These are phyloP conservation scores for Pollenia griseotomentosa DNA, from an alignment of 2,888 invertebrate species.

Conservation along the genomic window DNA sequence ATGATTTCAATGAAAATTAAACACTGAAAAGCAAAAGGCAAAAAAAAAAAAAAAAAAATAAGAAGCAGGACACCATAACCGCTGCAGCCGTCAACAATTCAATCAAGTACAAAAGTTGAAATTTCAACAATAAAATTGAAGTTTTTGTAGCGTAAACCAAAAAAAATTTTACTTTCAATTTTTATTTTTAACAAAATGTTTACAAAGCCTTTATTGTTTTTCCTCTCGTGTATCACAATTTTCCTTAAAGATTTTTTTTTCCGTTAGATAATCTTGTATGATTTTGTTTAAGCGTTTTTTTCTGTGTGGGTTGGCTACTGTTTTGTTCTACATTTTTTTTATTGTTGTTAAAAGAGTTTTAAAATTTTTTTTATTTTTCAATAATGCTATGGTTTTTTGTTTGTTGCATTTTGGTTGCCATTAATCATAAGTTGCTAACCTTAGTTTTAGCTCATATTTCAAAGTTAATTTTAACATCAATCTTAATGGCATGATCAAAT, in stretches of 20 bases:
- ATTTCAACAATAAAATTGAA: constrained; percentile 29
- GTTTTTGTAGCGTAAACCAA: background rate
- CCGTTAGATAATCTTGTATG: constrained; percentile 42
- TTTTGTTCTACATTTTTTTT: constrained; percentile 67
- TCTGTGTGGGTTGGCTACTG: constrained; percentile 69
- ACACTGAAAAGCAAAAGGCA: constrained; percentile 2
- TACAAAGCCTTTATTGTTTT: constrained; percentile 29
- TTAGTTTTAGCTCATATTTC: constrained; percentile 62
- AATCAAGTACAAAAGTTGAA: constrained; percentile 53
- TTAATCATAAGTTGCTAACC: constrained; percentile 71
- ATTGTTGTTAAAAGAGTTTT: constrained; percentile 8
- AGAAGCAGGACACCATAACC: constrained; percentile 26
- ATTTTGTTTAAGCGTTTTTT: constrained; percentile 14
- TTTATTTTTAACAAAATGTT: constrained; percentile 41
- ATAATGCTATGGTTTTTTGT: background rate
- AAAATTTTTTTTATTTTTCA: background rate
- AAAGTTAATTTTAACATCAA: constrained; percentile 65
- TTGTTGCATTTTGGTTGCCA: constrained; percentile 54
- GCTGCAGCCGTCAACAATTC: constrained; percentile 36
- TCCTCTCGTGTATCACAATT: constrained; percentile 24
- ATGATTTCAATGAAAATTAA: constrained; percentile 64
- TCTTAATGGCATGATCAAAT: constrained; percentile 50
- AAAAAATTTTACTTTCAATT: constrained; percentile 61
- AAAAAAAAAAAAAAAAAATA: background rate
- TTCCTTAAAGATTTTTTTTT: constrained; percentile 47